Conservation (phyloP, 2,888 invertebrate species). For the Archips xylosteana region DNA sequence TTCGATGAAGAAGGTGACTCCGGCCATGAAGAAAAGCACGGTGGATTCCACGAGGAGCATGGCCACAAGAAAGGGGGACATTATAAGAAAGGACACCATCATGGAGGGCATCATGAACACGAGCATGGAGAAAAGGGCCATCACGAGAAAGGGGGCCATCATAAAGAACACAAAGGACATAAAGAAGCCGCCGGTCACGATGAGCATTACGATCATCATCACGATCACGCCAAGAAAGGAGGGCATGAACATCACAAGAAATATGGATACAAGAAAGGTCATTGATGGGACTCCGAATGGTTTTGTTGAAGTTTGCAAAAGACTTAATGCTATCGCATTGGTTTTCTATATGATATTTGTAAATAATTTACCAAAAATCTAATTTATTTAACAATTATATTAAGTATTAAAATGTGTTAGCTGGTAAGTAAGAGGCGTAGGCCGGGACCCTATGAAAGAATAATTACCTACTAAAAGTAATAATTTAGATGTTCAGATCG, state of each 20-base stretch:
- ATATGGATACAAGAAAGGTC: conserved; percentile 88
- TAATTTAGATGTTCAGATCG: conserved; percentile 20
- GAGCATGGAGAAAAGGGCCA: conserved; percentile 93
- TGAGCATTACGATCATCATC: conserved; percentile 90
- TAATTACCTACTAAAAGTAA: conserved; percentile 10
- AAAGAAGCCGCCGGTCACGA: conserved; percentile 92
- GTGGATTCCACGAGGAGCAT: conserved; percentile 91
- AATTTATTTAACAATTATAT: conserved; percentile 33
- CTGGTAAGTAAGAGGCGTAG: neutral
- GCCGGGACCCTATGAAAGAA: neutral
- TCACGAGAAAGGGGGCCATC: conserved; percentile 92
- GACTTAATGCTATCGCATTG: conserved; percentile 19
- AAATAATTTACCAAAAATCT: conserved; percentile 33
- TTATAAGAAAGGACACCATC: conserved; percentile 92
- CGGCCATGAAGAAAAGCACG: conserved; percentile 93
- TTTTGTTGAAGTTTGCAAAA: conserved; percentile 10
- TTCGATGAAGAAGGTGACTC: conserved; percentile 94
- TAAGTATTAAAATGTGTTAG: conserved; percentile 22
- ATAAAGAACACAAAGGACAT: conserved; percentile 92
- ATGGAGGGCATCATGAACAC: conserved; percentile 90
- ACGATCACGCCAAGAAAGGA: conserved; percentile 92
- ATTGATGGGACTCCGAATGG: conserved; percentile 52
- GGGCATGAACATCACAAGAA: conserved; percentile 92
- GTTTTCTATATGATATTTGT: conserved; percentile 31
- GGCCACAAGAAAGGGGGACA: conserved; percentile 93